phyloP scores from a whole-genome alignment of 2,797 vertebrate species.

The Coranthus polyacanthus region DNA sequence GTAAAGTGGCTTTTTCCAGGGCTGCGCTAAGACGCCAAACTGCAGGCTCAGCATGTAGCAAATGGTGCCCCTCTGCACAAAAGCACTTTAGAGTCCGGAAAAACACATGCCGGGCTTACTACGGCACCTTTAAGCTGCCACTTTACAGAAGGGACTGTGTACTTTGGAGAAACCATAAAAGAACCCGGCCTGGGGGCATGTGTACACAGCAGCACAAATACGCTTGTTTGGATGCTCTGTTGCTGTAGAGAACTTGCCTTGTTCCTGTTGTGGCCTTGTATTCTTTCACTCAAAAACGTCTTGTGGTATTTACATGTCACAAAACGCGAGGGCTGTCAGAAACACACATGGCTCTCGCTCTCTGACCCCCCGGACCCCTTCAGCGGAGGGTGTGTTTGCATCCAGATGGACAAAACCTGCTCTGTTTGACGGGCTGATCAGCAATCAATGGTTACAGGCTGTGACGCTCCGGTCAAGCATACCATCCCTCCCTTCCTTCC shows the following conservation, averaged over 20 bases:
- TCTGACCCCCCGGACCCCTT: constrained; percentile 36
- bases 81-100: constrained; percentile 79
- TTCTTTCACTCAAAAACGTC: constrained; percentile 8
- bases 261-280: background rate
- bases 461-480: constrained; percentile 59
- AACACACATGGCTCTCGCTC: constrained; percentile 13
- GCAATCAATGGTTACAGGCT: constrained; percentile 59
- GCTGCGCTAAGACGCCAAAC: constrained; percentile 65
- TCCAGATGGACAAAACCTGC: constrained; percentile 65
- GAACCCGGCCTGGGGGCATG: constrained; percentile 28
- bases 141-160: constrained; percentile 65
- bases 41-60: constrained; percentile 83
- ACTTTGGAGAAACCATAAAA: constrained; percentile 62
- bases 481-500: constrained; percentile 5
- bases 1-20: constrained; percentile 81
- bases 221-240: constrained; percentile 38
- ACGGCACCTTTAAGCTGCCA: constrained; percentile 55
- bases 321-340: constrained; percentile 16
- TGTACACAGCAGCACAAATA: constrained; percentile 43
- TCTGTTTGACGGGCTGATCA: constrained; percentile 60
- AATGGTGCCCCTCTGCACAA: constrained; percentile 78
- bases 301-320: constrained; percentile 58
- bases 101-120: constrained; percentile 34
- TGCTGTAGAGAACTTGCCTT: constrained; percentile 27
- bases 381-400: constrained; percentile 20